These are phyloP conservation scores for Apodemia zela DNA, from an alignment of 2,888 invertebrate species.

Conservation along the genomic window DNA sequence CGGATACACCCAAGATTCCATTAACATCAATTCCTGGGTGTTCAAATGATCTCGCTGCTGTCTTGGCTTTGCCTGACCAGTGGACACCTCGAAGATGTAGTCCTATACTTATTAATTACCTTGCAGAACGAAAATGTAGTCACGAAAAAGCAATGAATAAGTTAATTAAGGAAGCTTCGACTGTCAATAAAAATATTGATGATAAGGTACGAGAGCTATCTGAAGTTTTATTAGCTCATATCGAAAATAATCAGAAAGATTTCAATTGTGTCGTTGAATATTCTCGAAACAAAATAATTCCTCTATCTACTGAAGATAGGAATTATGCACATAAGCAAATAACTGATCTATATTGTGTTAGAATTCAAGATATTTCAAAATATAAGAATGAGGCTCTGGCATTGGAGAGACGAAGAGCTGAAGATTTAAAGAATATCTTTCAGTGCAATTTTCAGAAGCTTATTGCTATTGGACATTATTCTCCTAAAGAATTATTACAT, in stretches of 20 bases:
- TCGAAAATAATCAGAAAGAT: slow-evolving; percentile 49
- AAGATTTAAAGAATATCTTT: slow-evolving; percentile 47
- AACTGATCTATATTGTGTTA: slow-evolving; percentile 37
- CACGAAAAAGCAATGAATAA: slow-evolving; percentile 42
- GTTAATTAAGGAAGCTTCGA: slow-evolving; percentile 39
- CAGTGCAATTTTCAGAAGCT: slow-evolving; percentile 53
- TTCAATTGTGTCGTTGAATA: slow-evolving; percentile 47
- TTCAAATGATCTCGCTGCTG: slow-evolving; percentile 52
- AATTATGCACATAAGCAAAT: slow-evolving; percentile 43
- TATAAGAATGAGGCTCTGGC: slow-evolving; percentile 49
- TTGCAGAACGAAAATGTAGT: slow-evolving; percentile 47
- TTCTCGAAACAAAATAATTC: slow-evolving; percentile 24
- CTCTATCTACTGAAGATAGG: slow-evolving; percentile 35
- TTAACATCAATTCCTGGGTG: slow-evolving; percentile 44
- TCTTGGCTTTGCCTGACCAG: slow-evolving; percentile 52
- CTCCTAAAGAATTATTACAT: slow-evolving; percentile 54
- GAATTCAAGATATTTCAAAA: slow-evolving; percentile 41
- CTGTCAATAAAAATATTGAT: slow-evolving; percentile 47
- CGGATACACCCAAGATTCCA: slow-evolving; percentile 23
- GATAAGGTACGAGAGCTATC: slow-evolving; percentile 46
- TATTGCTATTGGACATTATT: slow-evolving; percentile 46
- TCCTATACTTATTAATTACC: slow-evolving; percentile 49
- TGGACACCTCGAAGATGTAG: slow-evolving; percentile 55
- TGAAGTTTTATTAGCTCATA: slow-evolving; percentile 45
- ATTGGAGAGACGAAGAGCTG: slow-evolving; percentile 56